Conservation (phyloP, 2,113 vertebrate genomes). For the Leptosomus discolor region DNA sequence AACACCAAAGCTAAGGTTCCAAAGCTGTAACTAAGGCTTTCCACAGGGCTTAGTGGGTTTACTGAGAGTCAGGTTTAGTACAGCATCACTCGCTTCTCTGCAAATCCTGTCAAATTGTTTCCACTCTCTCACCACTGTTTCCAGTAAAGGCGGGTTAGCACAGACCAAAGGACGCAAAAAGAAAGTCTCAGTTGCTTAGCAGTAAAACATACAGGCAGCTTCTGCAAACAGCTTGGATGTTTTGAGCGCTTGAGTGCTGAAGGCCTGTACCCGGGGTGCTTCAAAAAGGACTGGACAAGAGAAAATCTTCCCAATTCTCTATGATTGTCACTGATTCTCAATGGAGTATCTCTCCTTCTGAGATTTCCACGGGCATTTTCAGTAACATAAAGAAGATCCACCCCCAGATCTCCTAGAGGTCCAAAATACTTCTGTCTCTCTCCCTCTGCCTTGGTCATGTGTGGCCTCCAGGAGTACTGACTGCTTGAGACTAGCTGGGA, state of each 20-base stretch:
- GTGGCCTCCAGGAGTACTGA: neutral
- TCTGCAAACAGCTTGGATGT: neutral
- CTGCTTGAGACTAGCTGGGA: neutral
- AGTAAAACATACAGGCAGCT: neutral
- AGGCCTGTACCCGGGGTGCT: neutral
- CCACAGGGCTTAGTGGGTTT: neutral
- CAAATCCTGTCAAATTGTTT: neutral
- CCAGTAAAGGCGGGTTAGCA: neutral
- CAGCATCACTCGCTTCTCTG: neutral
- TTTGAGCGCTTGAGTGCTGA: neutral
- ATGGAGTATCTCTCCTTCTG: neutral
- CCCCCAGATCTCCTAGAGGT: neutral
- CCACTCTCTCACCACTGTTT: constrained; percentile 3
- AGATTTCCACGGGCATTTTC: neutral
- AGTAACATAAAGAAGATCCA: neutral
- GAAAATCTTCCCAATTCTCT: neutral
- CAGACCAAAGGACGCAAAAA: neutral
- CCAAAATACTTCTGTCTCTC: neutral
- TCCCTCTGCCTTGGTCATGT: neutral
- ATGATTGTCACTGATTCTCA: neutral
- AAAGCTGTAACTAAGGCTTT: neutral
- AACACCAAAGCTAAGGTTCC: neutral
- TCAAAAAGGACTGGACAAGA: neutral
- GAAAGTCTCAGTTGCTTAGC: neutral
- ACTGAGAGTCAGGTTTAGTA: neutral